Evolutionary conservation across 2,113 vertebrate genomes (phyloP).

Genomic region (Haemorhous mexicanus): DNA sequence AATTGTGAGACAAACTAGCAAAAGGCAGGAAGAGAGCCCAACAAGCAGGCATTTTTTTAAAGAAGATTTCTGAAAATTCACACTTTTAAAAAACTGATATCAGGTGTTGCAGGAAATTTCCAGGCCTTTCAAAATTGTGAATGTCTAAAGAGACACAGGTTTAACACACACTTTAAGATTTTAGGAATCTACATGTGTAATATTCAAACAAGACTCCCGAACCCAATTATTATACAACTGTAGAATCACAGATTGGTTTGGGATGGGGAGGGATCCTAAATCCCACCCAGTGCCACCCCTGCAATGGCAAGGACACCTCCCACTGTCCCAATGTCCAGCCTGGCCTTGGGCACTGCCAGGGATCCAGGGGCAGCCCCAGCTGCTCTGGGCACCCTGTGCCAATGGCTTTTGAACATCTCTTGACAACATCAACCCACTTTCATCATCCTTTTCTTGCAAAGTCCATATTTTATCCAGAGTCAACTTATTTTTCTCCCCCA

Average conservation of each 20-base stretch:
- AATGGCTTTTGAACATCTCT: background rate
- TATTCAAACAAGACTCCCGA: rapidly evolving
- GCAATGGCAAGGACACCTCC: background rate
- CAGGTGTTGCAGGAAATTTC: background rate
- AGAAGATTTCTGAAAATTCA: background rate
- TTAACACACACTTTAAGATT: background rate
- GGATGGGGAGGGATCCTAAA: background rate
- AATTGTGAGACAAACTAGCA: background rate
- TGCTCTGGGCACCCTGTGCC: background rate
- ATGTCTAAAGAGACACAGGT: background rate
- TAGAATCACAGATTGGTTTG: background rate
- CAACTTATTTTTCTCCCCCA: background rate
- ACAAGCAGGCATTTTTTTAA: background rate
- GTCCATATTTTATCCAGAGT: background rate
- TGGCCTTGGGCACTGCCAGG: background rate
- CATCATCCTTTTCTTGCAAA: background rate
- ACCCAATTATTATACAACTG: background rate
- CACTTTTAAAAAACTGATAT: background rate
- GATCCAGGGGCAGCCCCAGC: background rate
- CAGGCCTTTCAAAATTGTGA: background rate
- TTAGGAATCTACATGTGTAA: rapidly evolving
- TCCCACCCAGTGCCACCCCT: rapidly evolving
- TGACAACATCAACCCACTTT: background rate
- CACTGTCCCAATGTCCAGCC: rapidly evolving
- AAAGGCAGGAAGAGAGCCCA: background rate